These are phyloP conservation scores for Seira ritae DNA, from an alignment of 2,888 invertebrate genomes.

Conservation along the genomic window DNA sequence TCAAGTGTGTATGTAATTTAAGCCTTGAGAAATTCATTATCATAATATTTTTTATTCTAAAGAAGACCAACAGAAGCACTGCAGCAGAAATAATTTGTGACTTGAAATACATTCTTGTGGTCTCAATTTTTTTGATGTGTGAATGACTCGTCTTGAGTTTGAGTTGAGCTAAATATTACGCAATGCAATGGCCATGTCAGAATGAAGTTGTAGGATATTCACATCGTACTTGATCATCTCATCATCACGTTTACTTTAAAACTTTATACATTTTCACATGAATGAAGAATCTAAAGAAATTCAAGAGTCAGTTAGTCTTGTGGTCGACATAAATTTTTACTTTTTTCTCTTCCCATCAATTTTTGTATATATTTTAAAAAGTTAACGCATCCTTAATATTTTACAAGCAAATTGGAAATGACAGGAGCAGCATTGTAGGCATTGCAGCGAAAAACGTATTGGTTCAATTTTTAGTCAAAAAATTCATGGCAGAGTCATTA, in stretches of 20 bases:
- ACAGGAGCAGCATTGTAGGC: neutral
- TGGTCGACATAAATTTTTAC: constrained; percentile 40
- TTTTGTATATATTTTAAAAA: too few relatives aligned
- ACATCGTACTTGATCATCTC: neutral
- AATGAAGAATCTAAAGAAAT: neutral
- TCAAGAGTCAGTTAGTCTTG: constrained; percentile 43
- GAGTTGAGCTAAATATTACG: neutral
- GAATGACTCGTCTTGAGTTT: too few relatives aligned
- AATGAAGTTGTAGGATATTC: neutral
- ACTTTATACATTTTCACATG: constrained; percentile 18
- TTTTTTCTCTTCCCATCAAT: neutral
- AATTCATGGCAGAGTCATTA: neutral
- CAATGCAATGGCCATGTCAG: neutral
- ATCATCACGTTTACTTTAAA: neutral
- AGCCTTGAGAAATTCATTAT: too few relatives aligned
- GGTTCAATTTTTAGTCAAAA: constrained; percentile 8
- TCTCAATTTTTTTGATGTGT: neutral
- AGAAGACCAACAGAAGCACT: neutral
- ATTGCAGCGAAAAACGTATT: constrained; percentile 24
- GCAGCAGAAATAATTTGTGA: neutral
- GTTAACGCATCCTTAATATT: neutral
- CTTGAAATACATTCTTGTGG: neutral
- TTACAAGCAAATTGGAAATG: neutral
- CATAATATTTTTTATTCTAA: neutral
- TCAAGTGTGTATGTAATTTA: too few relatives aligned